A percentile compares a stretch with the other conserved stretches of the same genome.
Evolutionary conservation across 2,797 vertebrate genomes (phyloP).

Genomic region (Pseudopleuronectes americanus): DNA sequence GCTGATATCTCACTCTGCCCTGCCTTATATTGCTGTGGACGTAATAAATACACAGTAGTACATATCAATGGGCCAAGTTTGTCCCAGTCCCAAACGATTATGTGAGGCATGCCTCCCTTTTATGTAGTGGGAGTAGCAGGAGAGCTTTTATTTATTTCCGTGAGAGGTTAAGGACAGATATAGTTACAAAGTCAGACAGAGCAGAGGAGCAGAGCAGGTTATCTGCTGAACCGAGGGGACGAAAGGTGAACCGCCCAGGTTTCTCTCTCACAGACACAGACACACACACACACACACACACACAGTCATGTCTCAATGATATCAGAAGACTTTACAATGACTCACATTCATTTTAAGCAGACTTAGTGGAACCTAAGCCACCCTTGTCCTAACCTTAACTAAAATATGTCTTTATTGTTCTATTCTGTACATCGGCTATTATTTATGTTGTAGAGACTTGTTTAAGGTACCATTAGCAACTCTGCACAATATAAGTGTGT

Average conservation of each 20-base stretch:
- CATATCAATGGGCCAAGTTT: conserved; percentile 87
- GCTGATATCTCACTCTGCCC: conserved; percentile 86
- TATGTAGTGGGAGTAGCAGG: conserved; percentile 71
- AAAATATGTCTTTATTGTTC: too few relatives aligned
- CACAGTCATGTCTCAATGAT: too few relatives aligned
- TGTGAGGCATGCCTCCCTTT: conserved; percentile 75
- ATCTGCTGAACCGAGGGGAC: conserved; percentile 68
- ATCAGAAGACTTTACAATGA: too few relatives aligned
- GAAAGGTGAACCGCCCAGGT: conserved; percentile 47
- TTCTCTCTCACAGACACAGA: not conserved
- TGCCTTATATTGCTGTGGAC: conserved; percentile 86
- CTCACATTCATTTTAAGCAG: too few relatives aligned
- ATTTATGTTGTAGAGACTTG: too few relatives aligned
- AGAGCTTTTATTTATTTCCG: conserved; percentile 78
- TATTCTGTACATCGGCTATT: too few relatives aligned
- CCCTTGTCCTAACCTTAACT: too few relatives aligned
- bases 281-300: too few relatives aligned
- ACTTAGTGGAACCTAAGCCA: too few relatives aligned
- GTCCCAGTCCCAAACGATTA: conserved; percentile 85
- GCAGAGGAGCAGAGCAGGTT: conserved; percentile 64
- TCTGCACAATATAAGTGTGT: not conserved
- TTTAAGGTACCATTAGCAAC: too few relatives aligned
- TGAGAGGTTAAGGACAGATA: conserved; percentile 77
- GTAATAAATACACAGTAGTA: conserved; percentile 86
- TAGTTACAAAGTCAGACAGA: conserved; percentile 74